Conservation (phyloP, 2,888 invertebrate species). For the Keiferia lycopersicella region DNA sequence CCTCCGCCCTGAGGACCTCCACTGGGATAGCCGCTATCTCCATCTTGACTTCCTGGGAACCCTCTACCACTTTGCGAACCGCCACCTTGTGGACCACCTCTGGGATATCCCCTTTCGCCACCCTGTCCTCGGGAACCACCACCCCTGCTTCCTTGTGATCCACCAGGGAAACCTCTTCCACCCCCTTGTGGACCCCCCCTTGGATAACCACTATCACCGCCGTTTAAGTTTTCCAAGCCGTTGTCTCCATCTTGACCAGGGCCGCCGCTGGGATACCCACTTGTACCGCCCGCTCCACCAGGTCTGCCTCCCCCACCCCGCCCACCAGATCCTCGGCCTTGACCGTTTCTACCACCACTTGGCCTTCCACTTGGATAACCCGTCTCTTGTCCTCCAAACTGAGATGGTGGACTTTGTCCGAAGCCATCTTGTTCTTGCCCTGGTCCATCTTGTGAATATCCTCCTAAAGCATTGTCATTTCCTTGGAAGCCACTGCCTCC, state of each 20-base stretch:
- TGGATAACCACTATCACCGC: conserved; percentile 43
- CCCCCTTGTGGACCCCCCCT: conserved; percentile 43
- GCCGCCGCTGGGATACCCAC: conserved; percentile 52
- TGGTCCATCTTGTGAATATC: conserved; percentile 39
- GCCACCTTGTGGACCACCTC: conserved; percentile 24
- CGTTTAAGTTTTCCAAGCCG: conserved; percentile 32
- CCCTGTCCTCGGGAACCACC: conserved; percentile 33
- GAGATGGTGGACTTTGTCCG: conserved; percentile 34
- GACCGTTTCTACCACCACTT: conserved; percentile 38
- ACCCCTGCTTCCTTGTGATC: conserved; percentile 26
- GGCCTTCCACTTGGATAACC: conserved; percentile 50
- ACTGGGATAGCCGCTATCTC: conserved; percentile 39
- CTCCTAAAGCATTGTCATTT: conserved; percentile 41
- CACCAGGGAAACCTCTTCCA: conserved; percentile 27
- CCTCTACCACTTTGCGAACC: conserved; percentile 36
- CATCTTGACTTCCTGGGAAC: conserved; percentile 34
- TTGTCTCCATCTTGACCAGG: conserved; percentile 33
- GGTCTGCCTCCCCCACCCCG: neutral
- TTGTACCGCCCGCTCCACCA: conserved; percentile 32
- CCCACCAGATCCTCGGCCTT: conserved; percentile 17
- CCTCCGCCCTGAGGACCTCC: conserved; percentile 32
- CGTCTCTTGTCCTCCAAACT: conserved; percentile 36
- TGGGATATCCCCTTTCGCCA: conserved; percentile 30
- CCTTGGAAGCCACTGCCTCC: conserved; percentile 43
- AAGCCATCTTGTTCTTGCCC: conserved; percentile 39